phyloP scores from a whole-genome alignment of 2,113 vertebrate species.

The Myotis yumanensis region DNA sequence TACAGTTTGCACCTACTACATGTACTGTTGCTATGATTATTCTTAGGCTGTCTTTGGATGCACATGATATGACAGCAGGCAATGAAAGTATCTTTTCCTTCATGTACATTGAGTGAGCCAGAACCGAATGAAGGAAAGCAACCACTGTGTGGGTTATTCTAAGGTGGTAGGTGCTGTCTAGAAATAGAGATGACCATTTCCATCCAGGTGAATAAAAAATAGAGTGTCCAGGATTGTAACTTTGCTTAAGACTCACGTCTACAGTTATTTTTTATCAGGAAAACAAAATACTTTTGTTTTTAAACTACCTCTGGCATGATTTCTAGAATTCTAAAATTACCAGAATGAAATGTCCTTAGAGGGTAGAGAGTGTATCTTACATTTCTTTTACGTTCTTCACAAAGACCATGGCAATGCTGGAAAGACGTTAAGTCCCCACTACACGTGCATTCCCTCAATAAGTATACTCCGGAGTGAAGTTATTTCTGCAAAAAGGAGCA shows the following conservation, averaged over 20 bases:
- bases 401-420: neutral
- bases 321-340: constrained; percentile 55
- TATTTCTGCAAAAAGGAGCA: constrained; percentile 1
- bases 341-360: neutral
- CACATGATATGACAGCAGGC: neutral
- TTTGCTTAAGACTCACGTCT: constrained; percentile 42
- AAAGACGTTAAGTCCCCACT: neutral
- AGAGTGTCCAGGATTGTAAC: neutral
- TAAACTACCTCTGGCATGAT: constrained; percentile 19
- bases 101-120: neutral
- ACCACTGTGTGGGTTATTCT: neutral
- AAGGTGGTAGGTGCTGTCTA: neutral
- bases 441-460: neutral
- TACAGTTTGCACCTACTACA: neutral
- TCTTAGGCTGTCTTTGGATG: neutral
- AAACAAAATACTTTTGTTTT: constrained; percentile 36
- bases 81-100: neutral
- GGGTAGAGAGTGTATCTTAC: neutral
- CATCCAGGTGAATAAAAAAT: constrained; percentile 12
- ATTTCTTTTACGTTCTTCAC: constrained; percentile 35
- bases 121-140: constrained; percentile 26
- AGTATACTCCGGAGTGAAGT: neutral
- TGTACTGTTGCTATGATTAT: neutral
- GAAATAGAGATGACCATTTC: neutral
- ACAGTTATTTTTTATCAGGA: neutral